Base-by-base conservation (phyloP, 2,888 invertebrate species). In the Biston stratarius region DNA sequence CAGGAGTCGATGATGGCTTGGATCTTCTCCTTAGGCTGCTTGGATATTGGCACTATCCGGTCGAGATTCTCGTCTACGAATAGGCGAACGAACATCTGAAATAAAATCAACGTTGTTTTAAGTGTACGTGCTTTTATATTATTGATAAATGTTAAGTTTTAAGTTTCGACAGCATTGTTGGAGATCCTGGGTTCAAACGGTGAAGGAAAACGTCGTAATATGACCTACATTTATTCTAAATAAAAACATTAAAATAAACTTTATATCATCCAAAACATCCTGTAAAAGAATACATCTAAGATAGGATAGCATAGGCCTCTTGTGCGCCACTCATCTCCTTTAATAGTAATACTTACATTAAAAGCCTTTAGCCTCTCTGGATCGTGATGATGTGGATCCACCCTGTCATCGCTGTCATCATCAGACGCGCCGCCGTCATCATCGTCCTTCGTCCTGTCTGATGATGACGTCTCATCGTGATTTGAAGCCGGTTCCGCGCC, bases 1-100 rank as follows among this genome's bases (percentile, higher is more conserved):
- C 99, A 99, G 24, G 99, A 99, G 88, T 99, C 99, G 73, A 99
- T 98, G 86, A 99, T 99, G 24, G 99, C 99, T 86, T 99, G 99
- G 77, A 99, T 98, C 94, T 99, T 99, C 88, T 99, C 99, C 87
- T 99, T 99, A 9, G 99, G 99, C 91, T 99, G 99, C 86, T 99
- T 98, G 61, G 99, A 99, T 83, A 99, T 99, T 66, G 99, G 99
- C 66, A 99, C 98, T 95, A 98, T 98, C 84, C 99, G 96, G 89
- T 99, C 99, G 78, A 99, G 94, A 87, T 99, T 99, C 92, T 99
- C 99, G 87, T 99, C 99, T 70, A 99, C 99, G 92, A 99, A 99
- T 69, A 99, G 95, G 49, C 99, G 96, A 71, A 99, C 99, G 91
- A 99, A 99, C 99, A 99, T 99, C 99, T 99, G 94, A 58, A 94